Evolutionary conservation across 1,140 invertebrate species (phyloP).

Genomic region (Drosophila triauraria): DNA sequence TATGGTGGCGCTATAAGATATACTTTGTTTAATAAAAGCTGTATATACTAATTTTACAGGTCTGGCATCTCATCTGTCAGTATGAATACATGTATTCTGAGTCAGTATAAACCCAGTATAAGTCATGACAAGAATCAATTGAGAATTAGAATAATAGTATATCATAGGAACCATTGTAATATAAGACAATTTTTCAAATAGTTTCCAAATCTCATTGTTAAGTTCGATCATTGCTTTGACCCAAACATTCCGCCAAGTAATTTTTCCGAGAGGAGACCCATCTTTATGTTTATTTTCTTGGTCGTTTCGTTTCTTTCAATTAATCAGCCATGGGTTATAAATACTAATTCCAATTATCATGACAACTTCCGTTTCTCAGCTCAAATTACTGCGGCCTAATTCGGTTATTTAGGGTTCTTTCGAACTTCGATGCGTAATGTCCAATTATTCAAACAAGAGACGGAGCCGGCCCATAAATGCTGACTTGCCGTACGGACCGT

Average conservation of each 20-base stretch:
- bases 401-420: constrained; percentile 77
- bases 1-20: too few relatives aligned
- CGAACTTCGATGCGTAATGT: constrained; percentile 38
- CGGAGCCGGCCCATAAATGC: constrained; percentile 54
- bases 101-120: too few relatives aligned
- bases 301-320: constrained; percentile 61
- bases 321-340: constrained; percentile 40
- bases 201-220: neutral
- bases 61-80: too few relatives aligned
- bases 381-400: constrained; percentile 71
- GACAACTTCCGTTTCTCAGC: constrained; percentile 69
- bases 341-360: constrained; percentile 76
- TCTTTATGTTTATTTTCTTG: constrained; percentile 27
- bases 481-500: constrained; percentile 48
- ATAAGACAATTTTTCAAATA: neutral
- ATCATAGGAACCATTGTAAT: neutral
- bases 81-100: too few relatives aligned
- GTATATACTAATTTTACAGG: too few relatives aligned
- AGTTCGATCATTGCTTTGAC: constrained; percentile 12
- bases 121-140: neutral
- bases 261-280: constrained; percentile 11
- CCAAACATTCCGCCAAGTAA: constrained; percentile 21
- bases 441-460: constrained; percentile 74
- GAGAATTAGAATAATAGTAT: neutral
- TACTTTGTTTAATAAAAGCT: too few relatives aligned